Evolutionary conservation across 2,888 invertebrate genomes (phyloP).

Genomic region (Agriopis aurantiaria): DNA sequence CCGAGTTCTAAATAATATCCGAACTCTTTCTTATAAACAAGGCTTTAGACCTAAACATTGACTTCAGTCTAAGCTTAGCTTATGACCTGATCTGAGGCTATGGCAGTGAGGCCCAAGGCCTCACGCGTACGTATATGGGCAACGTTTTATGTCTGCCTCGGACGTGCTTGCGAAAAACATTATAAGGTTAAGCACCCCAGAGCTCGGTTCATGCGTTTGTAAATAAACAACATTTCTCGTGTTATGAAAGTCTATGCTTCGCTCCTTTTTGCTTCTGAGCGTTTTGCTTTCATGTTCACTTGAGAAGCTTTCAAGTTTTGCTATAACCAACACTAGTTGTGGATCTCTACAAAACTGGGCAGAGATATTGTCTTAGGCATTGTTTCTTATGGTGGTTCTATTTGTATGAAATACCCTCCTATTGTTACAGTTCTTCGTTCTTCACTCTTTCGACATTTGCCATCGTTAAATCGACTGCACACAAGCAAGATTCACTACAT

Average conservation of each 20-base stretch:
- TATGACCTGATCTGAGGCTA: not conserved
- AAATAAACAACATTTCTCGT: slow-evolving; percentile 24
- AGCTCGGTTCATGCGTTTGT: slow-evolving; percentile 59
- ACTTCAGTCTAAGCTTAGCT: not conserved
- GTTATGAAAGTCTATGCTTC: slow-evolving; percentile 14
- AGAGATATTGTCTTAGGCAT: no score
- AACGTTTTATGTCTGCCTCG: slow-evolving; percentile 25
- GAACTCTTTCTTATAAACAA: not conserved
- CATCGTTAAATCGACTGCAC: slow-evolving; percentile 12
- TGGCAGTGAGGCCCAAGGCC: slow-evolving; percentile 9
- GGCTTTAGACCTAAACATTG: not conserved
- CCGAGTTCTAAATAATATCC: no score
- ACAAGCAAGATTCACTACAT: slow-evolving; percentile 12
- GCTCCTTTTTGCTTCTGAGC: not conserved
- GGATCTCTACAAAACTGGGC: no score
- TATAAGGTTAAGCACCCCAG: slow-evolving; percentile 71
- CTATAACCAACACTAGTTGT: not conserved
- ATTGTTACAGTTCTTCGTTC: not conserved
- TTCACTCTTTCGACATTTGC: slow-evolving; percentile 18
- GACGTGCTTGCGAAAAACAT: slow-evolving; percentile 69
- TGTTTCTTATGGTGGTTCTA: no score
- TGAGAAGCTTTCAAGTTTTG: not conserved
- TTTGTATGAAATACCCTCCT: no score
- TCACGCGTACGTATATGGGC: slow-evolving; percentile 17
- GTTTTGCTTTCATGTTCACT: not conserved